A percentile compares a stretch with the other conserved stretches of the same genome.
Evolutionary conservation across 2,888 invertebrate genomes (phyloP).

Genomic region (Ectemnius continuus): DNA sequence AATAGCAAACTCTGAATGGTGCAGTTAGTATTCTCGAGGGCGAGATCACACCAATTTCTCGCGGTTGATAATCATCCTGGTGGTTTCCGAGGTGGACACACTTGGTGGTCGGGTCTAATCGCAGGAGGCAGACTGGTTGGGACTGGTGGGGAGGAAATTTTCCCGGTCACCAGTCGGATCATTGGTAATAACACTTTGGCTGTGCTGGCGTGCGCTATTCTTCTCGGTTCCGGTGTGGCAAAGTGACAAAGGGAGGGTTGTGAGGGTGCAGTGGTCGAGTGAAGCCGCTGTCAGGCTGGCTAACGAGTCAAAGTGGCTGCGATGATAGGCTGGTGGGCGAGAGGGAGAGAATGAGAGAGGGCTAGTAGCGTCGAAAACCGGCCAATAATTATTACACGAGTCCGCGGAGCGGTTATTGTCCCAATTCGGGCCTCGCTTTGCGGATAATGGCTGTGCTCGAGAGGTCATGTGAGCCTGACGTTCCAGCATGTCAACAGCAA

Average conservation of each 20-base stretch:
- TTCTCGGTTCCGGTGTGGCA: conserved; percentile 17
- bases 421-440: conserved; percentile 69
- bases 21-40: too few relatives aligned
- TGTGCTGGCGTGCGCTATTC: neutral
- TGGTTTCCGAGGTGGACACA: too few relatives aligned
- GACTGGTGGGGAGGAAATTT: neutral
- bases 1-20: too few relatives aligned
- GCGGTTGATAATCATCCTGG: too few relatives aligned
- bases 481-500: conserved; percentile 77
- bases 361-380: conserved; percentile 47
- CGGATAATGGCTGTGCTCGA: conserved; percentile 72
- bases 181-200: conserved; percentile 16
- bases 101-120: too few relatives aligned
- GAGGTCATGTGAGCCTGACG: conserved; percentile 76
- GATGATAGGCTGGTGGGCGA: conserved; percentile 28
- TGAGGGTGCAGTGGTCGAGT: conserved; percentile 27
- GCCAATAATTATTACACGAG: conserved; percentile 71
- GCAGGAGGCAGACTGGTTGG: neutral
- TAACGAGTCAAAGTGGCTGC: conserved; percentile 48
- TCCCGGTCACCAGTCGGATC: neutral
- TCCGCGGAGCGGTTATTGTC: conserved; percentile 71
- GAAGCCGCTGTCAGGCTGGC: conserved; percentile 45
- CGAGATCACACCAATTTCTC: too few relatives aligned
- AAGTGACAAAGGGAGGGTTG: conserved; percentile 34
- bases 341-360: conserved; percentile 20